A percentile compares a stretch with the other conserved stretches of the same genome.
phyloP scores from a whole-genome alignment of 2,888 invertebrate species.

The Harpalus rufipes region DNA sequence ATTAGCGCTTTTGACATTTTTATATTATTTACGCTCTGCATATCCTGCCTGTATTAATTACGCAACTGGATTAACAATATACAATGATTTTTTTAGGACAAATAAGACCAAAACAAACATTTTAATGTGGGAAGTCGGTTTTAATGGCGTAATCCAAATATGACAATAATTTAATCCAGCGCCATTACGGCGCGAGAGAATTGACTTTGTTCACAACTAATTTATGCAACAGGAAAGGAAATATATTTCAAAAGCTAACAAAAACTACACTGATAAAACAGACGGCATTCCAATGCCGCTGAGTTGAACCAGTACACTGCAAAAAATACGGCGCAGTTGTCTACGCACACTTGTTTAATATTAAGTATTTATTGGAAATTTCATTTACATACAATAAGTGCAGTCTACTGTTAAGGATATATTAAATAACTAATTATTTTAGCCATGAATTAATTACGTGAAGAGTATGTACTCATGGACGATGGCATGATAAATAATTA shows the following conservation, averaged over 20 bases:
- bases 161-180: constrained; percentile 3
- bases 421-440: constrained; percentile 37
- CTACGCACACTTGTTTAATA: constrained; percentile 11
- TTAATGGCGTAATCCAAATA: neutral
- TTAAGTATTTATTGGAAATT: constrained; percentile 21
- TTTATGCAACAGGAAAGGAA: constrained; percentile 45
- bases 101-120: neutral
- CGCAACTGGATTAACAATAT: neutral
- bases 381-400: constrained; percentile 45
- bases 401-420: constrained; percentile 5
- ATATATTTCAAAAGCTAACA: constrained; percentile 41
- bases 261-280: constrained; percentile 38
- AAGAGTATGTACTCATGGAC: constrained; percentile 3
- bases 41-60: neutral
- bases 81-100: neutral
- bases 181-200: neutral
- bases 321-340: constrained; percentile 6
- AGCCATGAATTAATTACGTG: constrained; percentile 10
- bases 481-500: constrained; percentile 20
- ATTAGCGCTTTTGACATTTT: no score
- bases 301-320: neutral
- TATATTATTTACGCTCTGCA: no score
- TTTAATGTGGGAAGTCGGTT: neutral
- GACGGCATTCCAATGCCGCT: neutral
- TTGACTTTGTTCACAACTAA: constrained; percentile 23